These are phyloP conservation scores for Anthoscopus minutus DNA, from an alignment of 2,113 vertebrate genomes.

Conservation along the genomic window DNA sequence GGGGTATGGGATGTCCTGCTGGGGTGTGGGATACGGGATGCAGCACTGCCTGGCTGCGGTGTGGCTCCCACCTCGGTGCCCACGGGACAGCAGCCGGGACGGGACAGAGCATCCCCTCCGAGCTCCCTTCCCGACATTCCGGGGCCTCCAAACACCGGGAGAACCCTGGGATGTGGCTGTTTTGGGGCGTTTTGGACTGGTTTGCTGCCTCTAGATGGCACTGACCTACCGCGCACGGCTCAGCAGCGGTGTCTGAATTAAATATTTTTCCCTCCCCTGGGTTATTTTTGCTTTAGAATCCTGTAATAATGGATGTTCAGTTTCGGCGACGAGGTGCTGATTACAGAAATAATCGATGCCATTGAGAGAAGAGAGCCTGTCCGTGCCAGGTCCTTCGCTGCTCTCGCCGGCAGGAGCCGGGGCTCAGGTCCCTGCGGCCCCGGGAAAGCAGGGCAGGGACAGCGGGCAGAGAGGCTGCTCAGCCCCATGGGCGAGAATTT, in stretches of 20 bases:
- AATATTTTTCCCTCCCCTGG: neutral
- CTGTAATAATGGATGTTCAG: constrained; percentile 47
- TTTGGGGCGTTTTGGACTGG: neutral
- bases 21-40: neutral
- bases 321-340: constrained; percentile 30
- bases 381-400: neutral
- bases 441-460: neutral
- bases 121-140: rapidly evolving
- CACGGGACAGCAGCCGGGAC: rapidly evolving
- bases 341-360: constrained; percentile 42
- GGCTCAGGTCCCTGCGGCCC: neutral
- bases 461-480: neutral
- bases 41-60: rapidly evolving
- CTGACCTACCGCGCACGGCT: neutral
- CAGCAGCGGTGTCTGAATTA: neutral
- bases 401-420: neutral
- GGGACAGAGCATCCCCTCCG: neutral
- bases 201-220: constrained; percentile 62
- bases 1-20: too few relatives aligned
- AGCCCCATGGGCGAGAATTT: rapidly evolving
- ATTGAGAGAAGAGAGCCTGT: neutral
- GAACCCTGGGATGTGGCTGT: neutral
- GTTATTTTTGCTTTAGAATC: constrained; percentile 55
- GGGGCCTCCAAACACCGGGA: too few relatives aligned
- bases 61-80: rapidly evolving